Conservation (phyloP, 1,140 invertebrate species). For the Oncopeltus fasciatus region DNA sequence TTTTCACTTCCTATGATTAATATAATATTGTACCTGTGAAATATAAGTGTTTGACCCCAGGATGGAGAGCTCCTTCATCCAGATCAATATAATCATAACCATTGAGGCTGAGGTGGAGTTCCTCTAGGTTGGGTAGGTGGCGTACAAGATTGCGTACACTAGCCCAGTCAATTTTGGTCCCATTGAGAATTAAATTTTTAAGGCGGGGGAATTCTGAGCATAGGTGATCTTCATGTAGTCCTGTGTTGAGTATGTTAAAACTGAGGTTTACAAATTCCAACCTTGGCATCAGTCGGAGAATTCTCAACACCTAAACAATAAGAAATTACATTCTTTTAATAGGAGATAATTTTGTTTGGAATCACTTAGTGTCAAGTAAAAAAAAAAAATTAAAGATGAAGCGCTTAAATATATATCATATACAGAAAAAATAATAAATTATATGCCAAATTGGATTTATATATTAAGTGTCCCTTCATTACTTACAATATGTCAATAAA, state of each 20-base stretch:
- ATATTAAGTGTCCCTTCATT: too few species aligned
- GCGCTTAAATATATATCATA: too few species aligned
- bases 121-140: constrained; percentile 60
- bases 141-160: constrained; percentile 62
- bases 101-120: constrained; percentile 79
- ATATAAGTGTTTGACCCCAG: constrained; percentile 47
- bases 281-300: constrained; percentile 69
- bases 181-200: constrained; percentile 53
- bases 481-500: too few species aligned
- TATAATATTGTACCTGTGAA: constrained; percentile 62
- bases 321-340: too few species aligned
- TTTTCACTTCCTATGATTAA: too few species aligned
- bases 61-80: constrained; percentile 19
- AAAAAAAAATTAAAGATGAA: too few species aligned
- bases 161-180: constrained; percentile 68
- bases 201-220: constrained; percentile 22
- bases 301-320: constrained; percentile 56
- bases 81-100: constrained; percentile 56
- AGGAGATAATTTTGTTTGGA: too few species aligned
- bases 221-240: constrained; percentile 21
- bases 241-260: constrained; percentile 61
- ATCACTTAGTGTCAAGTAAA: too few species aligned
- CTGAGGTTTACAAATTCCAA: constrained; percentile 82
- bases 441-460: too few species aligned
- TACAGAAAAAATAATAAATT: too few species aligned